Evolutionary conservation across 2,113 vertebrate genomes (phyloP), one percentile per base, ranked within the genome.

Genomic region (Brachyhypopomus occidentalis): DNA sequence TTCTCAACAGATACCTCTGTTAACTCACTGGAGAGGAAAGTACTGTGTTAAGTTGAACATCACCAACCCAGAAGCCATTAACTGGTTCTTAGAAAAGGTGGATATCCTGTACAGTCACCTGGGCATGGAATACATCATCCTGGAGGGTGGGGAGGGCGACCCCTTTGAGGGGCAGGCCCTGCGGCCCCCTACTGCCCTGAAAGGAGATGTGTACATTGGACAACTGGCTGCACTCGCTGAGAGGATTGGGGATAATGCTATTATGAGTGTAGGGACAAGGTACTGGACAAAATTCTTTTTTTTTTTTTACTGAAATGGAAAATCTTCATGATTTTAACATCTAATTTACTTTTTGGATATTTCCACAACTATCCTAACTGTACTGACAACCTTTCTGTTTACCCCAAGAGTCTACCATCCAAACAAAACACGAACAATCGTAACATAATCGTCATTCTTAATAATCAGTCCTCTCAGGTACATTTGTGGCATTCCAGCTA

Each of bases 41-140:
- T 95, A 95, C 78, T 94, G 95, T 0, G 94, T 95, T 58, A 95
- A 94, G 88, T 91, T 97, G 70, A 96, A 97, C 20, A 87, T 95
- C 87, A 95, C 92, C 83, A 95, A 93, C 22, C 88, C 93, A n/a
- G 90, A 67, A 14, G 95, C 94, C 0, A 90, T 93, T 55, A 84
- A 81, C 87, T 97, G 96, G 96, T 96, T 92, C 88, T 87, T 96
- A 92, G 92, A 94, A 0, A 91, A 89, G 5, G 93, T 94, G 83
- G 92, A 23, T 20, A 87, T 55, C 48, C 85, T 96, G 72, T 90
- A 64, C 87, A 89, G 91, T 79, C 92, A 48, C 0, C 85, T 97
- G 85, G 95, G 93, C 25, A 94, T 96, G 73, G 64, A 94, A 25
- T 95, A 94, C 2, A 0, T 95, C 71, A 79, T 84, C 60, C 86